Evolutionary conservation across 2,888 invertebrate genomes (phyloP), one percentile per base, ranked within the genome.

Genomic region (Mactromeris polynyma): DNA sequence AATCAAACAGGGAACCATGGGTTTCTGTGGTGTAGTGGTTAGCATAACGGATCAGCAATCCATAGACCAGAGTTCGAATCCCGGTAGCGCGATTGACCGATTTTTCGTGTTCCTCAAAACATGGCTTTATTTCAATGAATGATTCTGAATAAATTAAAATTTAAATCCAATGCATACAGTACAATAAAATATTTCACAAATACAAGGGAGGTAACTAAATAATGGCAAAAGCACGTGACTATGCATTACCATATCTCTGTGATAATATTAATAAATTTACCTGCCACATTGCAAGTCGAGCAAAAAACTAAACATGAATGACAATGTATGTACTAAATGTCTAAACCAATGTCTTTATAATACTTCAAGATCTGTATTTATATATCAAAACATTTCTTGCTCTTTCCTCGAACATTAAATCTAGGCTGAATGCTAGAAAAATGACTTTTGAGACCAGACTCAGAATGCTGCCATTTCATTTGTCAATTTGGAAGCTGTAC

Each of bases 281-380:
- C 90, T 92, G 92, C 92, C 92, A 92, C 90, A 92, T 88, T 31
- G 90, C 90, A 89, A 92, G 89, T 42, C 86, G 87, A 81, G 92
- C 89, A 88, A 92, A 92, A 88, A 92, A 92, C 92, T 92, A 58
- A 87, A 77, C 54, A 78, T 83, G 81, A 38, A 82, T 82, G 19
- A 82, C 31, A 81, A 73, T 73, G n/a, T 26, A 26, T 46, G 46
- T 26, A 26, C 58, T 64, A 26, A 64, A 64, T 64, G 26, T 64
- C n/a, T 64, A 11, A 46, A 64, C 54, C 54, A 54, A 54, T n/a
- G 21, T n/a, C n/a, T n/a, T n/a, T 54, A 54, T 21, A 19, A 40
- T 54, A 51, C 54, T 64, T 26, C 46, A 64, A 64, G 6, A 7
- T 7, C 58, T n/a, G 19, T n/a, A 58, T 3, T 19, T 58, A n/a